Evolutionary conservation across 2,888 invertebrate species (phyloP).

Genomic region (Cryptophagus acutangulus): DNA sequence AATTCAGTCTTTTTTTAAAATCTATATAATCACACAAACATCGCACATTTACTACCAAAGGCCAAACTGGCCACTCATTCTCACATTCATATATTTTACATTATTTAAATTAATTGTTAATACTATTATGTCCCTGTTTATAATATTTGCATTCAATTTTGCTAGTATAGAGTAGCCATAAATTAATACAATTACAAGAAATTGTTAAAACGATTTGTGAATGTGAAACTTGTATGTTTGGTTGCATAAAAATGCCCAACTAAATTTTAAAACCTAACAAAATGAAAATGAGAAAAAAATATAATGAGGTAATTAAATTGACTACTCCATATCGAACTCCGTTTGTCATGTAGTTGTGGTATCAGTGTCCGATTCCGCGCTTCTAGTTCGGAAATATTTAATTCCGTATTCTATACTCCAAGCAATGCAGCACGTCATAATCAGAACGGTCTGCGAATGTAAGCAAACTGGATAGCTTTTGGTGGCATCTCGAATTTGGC

Average conservation of each 20-base stretch:
- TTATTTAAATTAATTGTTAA: background rate
- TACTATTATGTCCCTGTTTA: slow-evolving; percentile 1
- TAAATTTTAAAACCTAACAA: slow-evolving; percentile 3
- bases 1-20: slow-evolving; percentile 28
- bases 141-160: background rate
- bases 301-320: too few relatives aligned
- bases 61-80: slow-evolving; percentile 2
- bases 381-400: slow-evolving; percentile 40
- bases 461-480: slow-evolving; percentile 65
- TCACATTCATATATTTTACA: too few relatives aligned
- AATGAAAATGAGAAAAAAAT: slow-evolving; percentile 12
- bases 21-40: slow-evolving; percentile 26
- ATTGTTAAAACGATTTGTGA: too few relatives aligned
- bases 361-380: slow-evolving; percentile 40
- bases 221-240: too few relatives aligned
- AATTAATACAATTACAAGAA: too few relatives aligned
- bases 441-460: slow-evolving; percentile 66
- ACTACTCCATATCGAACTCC: slow-evolving; percentile 29
- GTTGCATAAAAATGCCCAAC: slow-evolving; percentile 2
- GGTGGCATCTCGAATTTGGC: slow-evolving; percentile 64
- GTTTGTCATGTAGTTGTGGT: slow-evolving; percentile 37
- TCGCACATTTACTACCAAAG: slow-evolving; percentile 8
- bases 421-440: slow-evolving; percentile 62
- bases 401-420: slow-evolving; percentile 63
- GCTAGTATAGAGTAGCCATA: too few relatives aligned